Evolutionary conservation across 64 coral and sea anemone genomes (phyloP).

Genomic region (Dendrophyllia cribrosa): DNA sequence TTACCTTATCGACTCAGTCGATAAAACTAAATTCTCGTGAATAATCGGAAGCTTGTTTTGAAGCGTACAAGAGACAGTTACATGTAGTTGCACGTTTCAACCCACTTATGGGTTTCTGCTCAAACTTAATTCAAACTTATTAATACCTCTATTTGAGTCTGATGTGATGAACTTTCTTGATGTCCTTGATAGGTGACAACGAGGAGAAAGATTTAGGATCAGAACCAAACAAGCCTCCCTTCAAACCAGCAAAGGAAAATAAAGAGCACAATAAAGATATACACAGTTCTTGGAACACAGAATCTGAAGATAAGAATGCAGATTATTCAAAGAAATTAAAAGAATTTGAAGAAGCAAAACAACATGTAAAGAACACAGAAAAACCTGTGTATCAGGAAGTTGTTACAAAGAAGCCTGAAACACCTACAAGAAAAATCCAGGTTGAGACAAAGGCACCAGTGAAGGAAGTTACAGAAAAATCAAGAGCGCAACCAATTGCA

Average conservation of each 20-base stretch:
- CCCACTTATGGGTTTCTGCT: no score
- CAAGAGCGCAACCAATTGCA: not conserved
- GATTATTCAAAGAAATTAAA: not conserved
- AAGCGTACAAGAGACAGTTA: no score
- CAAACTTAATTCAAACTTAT: no score
- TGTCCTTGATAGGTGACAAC: not conserved
- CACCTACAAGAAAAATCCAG: not conserved
- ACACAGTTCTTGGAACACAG: conserved; percentile 1
- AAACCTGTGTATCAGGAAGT: not conserved
- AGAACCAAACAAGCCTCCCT: not conserved
- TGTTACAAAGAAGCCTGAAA: not conserved
- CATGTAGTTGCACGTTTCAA: no score
- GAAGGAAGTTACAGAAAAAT: not conserved
- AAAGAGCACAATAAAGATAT: conserved; percentile 13
- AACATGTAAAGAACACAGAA: not conserved
- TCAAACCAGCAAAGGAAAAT: not conserved
- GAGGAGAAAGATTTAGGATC: not conserved
- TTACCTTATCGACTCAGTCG: no score
- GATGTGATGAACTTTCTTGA: no score
- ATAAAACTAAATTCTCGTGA: no score
- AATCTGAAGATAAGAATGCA: not conserved
- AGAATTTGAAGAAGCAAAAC: not conserved
- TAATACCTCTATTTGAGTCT: no score
- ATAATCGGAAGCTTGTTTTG: no score
- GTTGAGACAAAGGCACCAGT: not conserved